These are phyloP conservation scores for Xiphydria camelus DNA, from an alignment of 2,888 invertebrate species.

Conservation along the genomic window DNA sequence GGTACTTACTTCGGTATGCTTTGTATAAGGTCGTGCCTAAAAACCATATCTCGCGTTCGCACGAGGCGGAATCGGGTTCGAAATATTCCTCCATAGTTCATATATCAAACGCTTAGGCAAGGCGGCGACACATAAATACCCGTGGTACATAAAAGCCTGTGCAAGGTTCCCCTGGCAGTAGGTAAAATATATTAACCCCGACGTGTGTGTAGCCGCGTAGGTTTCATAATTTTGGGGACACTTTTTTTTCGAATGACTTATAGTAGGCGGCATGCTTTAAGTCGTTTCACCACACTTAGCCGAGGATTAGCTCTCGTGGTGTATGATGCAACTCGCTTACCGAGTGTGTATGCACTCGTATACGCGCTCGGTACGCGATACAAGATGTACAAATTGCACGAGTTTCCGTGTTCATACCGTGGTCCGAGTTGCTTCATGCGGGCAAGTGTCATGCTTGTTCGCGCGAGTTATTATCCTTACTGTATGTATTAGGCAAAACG, in stretches of 20 bases:
- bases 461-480: no score
- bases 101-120: constrained; percentile 53
- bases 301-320: neutral
- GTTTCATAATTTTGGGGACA: constrained; percentile 24
- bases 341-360: no score
- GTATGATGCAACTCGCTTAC: no score
- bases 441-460: no score
- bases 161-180: constrained; percentile 29
- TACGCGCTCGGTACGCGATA: neutral
- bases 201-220: constrained; percentile 15
- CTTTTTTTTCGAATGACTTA: constrained; percentile 19
- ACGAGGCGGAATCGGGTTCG: constrained; percentile 9
- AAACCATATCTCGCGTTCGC: constrained; percentile 1
- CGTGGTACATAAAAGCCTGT: constrained; percentile 41
- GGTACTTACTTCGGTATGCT: no score
- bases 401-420: no score
- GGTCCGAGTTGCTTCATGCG: no score
- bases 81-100: constrained; percentile 44
- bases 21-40: no score
- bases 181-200: constrained; percentile 46
- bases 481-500: no score
- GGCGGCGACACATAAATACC: constrained; percentile 54
- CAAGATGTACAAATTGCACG: neutral
- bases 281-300: constrained; percentile 8
- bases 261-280: constrained; percentile 17